Base-by-base conservation (phyloP, 2,888 invertebrate species). In the Ophioninae sp. region DNA sequence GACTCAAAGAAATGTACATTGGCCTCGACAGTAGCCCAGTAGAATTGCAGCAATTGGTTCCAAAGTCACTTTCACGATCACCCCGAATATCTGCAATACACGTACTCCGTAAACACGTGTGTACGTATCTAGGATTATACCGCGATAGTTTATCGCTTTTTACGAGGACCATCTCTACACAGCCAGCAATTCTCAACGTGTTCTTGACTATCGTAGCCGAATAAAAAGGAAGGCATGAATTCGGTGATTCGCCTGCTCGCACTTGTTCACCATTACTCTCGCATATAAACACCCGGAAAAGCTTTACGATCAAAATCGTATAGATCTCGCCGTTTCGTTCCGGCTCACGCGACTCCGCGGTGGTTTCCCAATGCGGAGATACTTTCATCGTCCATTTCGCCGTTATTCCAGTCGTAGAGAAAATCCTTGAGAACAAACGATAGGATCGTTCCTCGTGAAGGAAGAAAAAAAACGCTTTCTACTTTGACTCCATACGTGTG, bases 221-320 rank as follows among this genome's bases (percentile, higher is more conserved):
- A 79, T 65, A 73, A 73, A 50, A 73, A 67, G 56, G 37, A 67
- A 21, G 73, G 1, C 20, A 64, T 10, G 41, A n/a, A 79, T 79
- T 79, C 59, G 79, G 21, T 3, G 39, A 67, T 79, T 59, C 73
- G 44, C 21, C 74, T 37, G 6, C 78, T 67, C 10, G 73, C 61
- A 37, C 64, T 70, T 62, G 41, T 13, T 13, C 39, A 59, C 44
- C 72, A 50, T 67, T 74, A 77, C 61, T 70, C 61, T 65, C 70
- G 75, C 61, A 75, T 39, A 73, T 30, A 64, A 37, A 67, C 23
- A 65, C 79, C 75, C 70, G 59, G 77, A 74, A 83, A 78, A 78
- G 73, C 77, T 84, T 84, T 81, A 84, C 84, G 84, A 84, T 84
- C 81, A 75, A 78, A 81, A 81, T 84, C 78, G 56, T 81, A 75